Evolutionary conservation across 2,113 vertebrate genomes (phyloP).

Genomic region (Empidonax alnorum): DNA sequence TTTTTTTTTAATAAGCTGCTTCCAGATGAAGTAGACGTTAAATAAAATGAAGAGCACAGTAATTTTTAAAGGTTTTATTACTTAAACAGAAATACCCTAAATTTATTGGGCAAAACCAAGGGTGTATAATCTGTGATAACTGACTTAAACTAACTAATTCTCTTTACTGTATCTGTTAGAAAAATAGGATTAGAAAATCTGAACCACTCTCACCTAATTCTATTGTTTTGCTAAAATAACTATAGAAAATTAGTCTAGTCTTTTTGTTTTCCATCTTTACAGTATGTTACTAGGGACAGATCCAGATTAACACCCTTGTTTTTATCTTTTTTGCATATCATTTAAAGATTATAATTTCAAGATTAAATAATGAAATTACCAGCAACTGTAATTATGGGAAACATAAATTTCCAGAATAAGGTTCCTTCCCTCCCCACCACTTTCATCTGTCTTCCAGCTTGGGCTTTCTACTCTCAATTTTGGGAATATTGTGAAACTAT

Average conservation of each 20-base stretch:
- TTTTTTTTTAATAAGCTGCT: background rate
- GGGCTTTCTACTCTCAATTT: background rate
- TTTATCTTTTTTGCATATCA: background rate
- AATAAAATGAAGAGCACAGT: background rate
- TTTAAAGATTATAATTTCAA: background rate
- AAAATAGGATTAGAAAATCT: background rate
- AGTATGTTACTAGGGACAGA: background rate
- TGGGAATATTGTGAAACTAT: background rate
- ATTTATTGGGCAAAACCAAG: background rate
- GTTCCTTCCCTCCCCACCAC: background rate
- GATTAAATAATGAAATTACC: background rate
- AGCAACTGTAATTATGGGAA: background rate
- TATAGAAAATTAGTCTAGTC: background rate
- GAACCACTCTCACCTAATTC: background rate
- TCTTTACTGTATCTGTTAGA: background rate
- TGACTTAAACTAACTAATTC: background rate
- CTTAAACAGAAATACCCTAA: background rate
- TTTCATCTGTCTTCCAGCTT: background rate
- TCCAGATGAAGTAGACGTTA: background rate
- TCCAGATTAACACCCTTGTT: background rate
- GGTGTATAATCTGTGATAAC: background rate
- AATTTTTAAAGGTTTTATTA: background rate
- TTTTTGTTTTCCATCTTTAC: background rate
- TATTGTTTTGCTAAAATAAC: background rate
- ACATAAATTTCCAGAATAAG: background rate